Evolutionary conservation across 2,797 vertebrate species (phyloP).

Genomic region (Malurus splendens): DNA sequence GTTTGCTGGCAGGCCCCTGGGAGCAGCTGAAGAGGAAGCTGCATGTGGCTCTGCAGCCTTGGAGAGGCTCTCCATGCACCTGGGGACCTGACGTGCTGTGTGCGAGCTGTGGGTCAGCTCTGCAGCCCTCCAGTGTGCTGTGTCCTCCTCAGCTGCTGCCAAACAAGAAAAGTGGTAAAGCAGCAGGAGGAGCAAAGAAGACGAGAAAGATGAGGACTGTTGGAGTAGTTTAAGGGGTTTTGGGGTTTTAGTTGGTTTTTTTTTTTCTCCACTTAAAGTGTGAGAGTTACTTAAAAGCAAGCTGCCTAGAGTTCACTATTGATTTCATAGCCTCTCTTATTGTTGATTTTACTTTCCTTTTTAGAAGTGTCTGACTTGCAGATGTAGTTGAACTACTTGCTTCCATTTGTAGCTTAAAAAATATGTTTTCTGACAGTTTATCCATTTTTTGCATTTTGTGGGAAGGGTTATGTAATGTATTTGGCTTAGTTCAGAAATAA

Average conservation of each 20-base stretch:
- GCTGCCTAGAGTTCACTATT: background rate
- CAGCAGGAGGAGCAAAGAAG: background rate
- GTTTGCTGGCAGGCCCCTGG: background rate
- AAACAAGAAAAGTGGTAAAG: background rate
- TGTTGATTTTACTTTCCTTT: background rate
- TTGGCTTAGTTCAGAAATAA: background rate
- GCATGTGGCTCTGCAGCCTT: background rate
- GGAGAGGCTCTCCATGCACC: background rate
- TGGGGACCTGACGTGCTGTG: rapidly evolving
- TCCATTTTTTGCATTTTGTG: background rate
- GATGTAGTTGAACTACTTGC: background rate
- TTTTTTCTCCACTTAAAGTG: background rate
- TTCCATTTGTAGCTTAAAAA: background rate
- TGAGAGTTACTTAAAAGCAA: background rate
- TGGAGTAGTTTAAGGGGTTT: background rate
- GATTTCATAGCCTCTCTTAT: background rate
- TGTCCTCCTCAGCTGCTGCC: background rate
- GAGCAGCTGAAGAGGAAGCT: background rate
- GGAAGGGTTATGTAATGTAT: background rate
- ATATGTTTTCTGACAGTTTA: background rate
- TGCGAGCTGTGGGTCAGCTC: background rate
- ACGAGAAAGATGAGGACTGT: background rate
- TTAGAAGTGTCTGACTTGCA: background rate
- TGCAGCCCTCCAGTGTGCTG: background rate
- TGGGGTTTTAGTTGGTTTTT: rapidly evolving